Evolutionary conservation across 2,797 vertebrate species (phyloP), one percentile per base, ranked within the genome.

Genomic region (Myotis findleyi): DNA sequence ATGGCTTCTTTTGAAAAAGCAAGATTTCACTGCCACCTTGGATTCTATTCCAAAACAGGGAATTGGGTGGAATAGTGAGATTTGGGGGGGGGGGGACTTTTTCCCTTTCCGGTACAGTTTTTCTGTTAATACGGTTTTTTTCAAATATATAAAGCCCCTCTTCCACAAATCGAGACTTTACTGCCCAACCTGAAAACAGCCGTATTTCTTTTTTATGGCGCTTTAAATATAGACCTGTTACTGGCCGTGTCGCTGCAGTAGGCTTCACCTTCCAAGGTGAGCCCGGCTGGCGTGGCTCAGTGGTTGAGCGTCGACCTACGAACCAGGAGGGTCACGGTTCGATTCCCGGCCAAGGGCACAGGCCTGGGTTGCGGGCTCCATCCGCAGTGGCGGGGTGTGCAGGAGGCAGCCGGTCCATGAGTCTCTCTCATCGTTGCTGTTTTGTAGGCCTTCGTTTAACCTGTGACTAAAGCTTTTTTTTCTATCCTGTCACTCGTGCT

Each of bases 11-110:
- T 89, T 93, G 41, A 81, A 73, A 77, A 92, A 96, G 30, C 5
- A 1, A 18, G 10, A 2, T 62, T 88, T 93, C 77, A 25, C 36
- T 91, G 3, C 64, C 18, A 33, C 0, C 92, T 2, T 68, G 89
- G 14, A 73, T 30, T 75, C 2, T 49, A 17, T 95, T 95, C 83
- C 1, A 0, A 53, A 93, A 80, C 72, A 73, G 62, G 93, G 81
- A 97, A 88, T 94, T 90, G 93, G 62, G 36, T 93, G 73, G 69
- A 87, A 33, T 88, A 84, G 30, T 62, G 75, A 64, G 44, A 71
- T 95, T 95, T 95, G 80, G 88, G 85, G 93, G 87, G 80, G 88
- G 85, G 93, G 87, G 0, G 4, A 91, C 71, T 94, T 89, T 96
- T 95, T 72, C 91, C 73, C 76, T 87, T 94, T 91, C 27, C 75